These are phyloP conservation scores for Sminthurinus aureus DNA, from an alignment of 2,888 invertebrate species.

Conservation along the genomic window DNA sequence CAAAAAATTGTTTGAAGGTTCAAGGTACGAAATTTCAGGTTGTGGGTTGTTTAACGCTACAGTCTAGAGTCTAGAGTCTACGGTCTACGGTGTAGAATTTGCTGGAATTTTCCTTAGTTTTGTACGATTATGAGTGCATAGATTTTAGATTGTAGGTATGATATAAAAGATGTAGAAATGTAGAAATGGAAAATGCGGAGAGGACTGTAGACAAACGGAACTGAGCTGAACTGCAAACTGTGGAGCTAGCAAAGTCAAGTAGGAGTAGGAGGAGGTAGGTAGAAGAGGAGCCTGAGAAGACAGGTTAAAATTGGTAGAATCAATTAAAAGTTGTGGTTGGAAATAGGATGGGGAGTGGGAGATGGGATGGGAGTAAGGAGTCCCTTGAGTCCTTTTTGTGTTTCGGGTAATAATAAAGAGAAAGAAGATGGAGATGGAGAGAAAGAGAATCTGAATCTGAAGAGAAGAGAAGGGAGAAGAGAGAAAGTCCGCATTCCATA, in stretches of 20 bases:
- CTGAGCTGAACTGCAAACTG: not conserved
- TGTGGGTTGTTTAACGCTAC: too few relatives aligned
- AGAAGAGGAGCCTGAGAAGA: not conserved
- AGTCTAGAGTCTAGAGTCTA: too few relatives aligned
- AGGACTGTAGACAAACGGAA: too few relatives aligned
- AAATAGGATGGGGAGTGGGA: conserved; percentile 48
- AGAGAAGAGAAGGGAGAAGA: conserved; percentile 5
- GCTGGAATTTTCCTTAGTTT: too few relatives aligned
- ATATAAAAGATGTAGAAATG: too few relatives aligned
- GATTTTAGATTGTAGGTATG: too few relatives aligned
- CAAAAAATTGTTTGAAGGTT: too few relatives aligned
- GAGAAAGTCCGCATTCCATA: conserved; percentile 39
- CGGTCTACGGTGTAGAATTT: too few relatives aligned
- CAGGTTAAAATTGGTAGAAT: conserved; percentile 53
- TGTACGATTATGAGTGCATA: too few relatives aligned
- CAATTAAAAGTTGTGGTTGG: conserved; percentile 59
- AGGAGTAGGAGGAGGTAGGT: not conserved
- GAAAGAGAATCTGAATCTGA: not conserved
- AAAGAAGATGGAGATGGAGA: conserved; percentile 13
- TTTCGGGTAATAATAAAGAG: conserved; percentile 55
- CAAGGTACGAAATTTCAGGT: too few relatives aligned
- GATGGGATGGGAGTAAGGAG: conserved; percentile 50
- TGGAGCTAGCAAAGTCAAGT: not conserved
- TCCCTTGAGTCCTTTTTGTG: conserved; percentile 59
- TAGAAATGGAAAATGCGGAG: too few relatives aligned